Percentiles rank a stretch among this genome's conserved stretches.
phyloP scores from a whole-genome alignment of 92 coral and sea anemone genomes.

The Phenganax subtilis region DNA sequence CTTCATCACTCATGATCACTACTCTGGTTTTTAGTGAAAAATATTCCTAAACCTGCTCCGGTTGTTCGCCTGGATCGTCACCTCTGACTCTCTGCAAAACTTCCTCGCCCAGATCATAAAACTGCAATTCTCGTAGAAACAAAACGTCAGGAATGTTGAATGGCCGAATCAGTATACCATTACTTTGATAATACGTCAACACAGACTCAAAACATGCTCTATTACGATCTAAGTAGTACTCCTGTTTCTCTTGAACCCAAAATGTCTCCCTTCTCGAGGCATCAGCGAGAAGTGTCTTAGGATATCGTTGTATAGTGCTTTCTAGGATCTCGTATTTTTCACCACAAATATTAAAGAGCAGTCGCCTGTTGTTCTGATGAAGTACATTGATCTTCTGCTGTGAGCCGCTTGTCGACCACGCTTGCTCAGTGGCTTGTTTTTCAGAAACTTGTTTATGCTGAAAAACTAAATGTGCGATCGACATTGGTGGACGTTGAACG shows the following conservation, averaged over 20 bases:
- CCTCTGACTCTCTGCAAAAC: conserved; percentile 69
- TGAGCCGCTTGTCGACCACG: neutral
- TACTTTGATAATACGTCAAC: conserved; percentile 82
- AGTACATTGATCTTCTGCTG: neutral
- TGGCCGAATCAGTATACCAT: conserved; percentile 80
- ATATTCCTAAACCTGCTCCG: no score
- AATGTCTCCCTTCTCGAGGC: conserved; percentile 58
- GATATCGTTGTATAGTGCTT: conserved; percentile 72
- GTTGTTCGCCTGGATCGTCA: no score
- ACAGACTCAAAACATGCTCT: conserved; percentile 91
- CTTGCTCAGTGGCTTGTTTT: neutral
- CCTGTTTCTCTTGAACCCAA: conserved; percentile 63
- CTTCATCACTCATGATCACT: no score
- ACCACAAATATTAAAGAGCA: conserved; percentile 77
- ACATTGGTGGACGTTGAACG: no score
- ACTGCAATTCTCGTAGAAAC: conserved; percentile 71
- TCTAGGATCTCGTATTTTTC: conserved; percentile 73
- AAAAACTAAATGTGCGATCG: no score
- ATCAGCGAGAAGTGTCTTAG: conserved; percentile 76
- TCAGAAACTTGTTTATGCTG: no score
- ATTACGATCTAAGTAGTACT: conserved; percentile 82
- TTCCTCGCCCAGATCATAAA: conserved; percentile 87
- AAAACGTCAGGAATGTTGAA: conserved; percentile 75
- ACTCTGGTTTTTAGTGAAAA: no score
- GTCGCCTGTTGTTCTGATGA: conserved; percentile 23